These are phyloP conservation scores for Acrocephalus kingi DNA, from an alignment of 2,113 vertebrate genomes.

Conservation along the genomic window DNA sequence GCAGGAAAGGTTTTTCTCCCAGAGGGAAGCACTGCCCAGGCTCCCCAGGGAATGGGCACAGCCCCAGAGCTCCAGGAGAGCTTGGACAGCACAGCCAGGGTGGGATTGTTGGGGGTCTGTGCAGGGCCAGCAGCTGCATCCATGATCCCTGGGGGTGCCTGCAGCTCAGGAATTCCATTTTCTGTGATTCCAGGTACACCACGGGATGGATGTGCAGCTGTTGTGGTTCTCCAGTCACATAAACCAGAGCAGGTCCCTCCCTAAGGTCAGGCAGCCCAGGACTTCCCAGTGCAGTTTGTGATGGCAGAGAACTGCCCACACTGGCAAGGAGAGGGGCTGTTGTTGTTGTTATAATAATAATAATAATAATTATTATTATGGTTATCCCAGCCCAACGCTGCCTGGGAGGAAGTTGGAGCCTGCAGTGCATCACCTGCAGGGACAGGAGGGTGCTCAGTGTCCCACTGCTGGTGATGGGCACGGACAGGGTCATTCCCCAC, in stretches of 20 bases:
- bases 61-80: neutral
- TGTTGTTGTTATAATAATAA: no score
- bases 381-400: neutral
- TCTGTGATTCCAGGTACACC: neutral
- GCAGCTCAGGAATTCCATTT: fast-evolving
- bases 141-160: neutral
- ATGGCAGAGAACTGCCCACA: neutral
- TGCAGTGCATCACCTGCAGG: neutral
- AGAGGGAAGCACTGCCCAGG: neutral
- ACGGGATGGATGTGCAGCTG: fast-evolving
- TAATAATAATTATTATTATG: no score
- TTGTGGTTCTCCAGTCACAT: fast-evolving
- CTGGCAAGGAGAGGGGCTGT: neutral
- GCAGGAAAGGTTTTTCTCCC: neutral
- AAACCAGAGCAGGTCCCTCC: fast-evolving
- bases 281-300: neutral
- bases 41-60: neutral
- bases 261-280: neutral
- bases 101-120: neutral
- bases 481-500: neutral
- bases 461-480: no score
- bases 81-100: fast-evolving
- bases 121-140: neutral
- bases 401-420: neutral
- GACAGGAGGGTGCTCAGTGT: neutral